Evolutionary conservation across 23 tunicate genomes (phyloP).

Genomic region (Oikopleura dioica): DNA sequence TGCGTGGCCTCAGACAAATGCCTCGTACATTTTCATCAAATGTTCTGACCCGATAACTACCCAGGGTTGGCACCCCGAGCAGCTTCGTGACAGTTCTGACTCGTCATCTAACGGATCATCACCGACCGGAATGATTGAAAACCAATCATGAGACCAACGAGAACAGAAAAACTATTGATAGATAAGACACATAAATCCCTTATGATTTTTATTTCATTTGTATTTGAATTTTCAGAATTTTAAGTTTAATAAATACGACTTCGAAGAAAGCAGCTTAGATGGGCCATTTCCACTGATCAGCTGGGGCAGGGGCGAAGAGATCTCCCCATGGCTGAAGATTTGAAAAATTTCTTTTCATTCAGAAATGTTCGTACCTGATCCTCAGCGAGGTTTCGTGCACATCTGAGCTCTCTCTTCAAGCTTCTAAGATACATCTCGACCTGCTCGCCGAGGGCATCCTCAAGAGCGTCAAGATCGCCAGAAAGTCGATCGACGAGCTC

Average conservation of each 20-base stretch:
- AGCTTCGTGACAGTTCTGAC: not conserved
- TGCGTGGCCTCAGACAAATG: conserved; percentile 8
- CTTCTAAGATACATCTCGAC: not conserved
- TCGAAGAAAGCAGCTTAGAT: not conserved
- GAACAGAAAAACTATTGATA: not conserved
- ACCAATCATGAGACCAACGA: not conserved
- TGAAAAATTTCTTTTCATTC: not conserved
- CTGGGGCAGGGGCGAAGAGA: conserved; percentile 5
- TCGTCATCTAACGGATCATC: conserved; percentile 9
- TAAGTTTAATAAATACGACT: not conserved
- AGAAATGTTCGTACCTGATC: not conserved
- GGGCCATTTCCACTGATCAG: conserved; percentile 13
- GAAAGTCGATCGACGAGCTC: not conserved
- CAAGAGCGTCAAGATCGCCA: not conserved
- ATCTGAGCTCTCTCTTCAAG: not conserved
- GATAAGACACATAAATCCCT: not conserved
- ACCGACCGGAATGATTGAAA: not conserved
- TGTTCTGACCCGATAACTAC: not conserved
- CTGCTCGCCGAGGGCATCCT: not conserved
- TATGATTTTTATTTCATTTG: conserved; percentile 2
- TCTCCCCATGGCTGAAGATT: conserved; percentile 6
- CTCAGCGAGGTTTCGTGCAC: not conserved
- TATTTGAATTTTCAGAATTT: not conserved
- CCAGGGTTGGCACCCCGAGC: not conserved
- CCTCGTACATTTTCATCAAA: conserved; percentile 7